A percentile compares a stretch with the other conserved stretches of the same genome.
phyloP scores from a whole-genome alignment of 2,888 invertebrate genomes.

The Meganola albula region DNA sequence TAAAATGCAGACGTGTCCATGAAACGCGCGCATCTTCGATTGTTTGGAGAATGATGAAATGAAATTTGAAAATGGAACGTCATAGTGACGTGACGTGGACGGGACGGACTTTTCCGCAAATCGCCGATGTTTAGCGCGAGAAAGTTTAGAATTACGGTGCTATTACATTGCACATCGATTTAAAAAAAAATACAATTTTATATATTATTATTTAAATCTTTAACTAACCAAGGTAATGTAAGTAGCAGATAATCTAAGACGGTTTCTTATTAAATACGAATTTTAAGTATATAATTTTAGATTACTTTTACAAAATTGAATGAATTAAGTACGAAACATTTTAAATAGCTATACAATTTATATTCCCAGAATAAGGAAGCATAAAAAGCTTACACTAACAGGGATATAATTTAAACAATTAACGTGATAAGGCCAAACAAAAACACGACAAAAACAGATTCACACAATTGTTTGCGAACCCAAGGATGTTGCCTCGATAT shows the following conservation, averaged over 20 bases:
- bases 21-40: conserved; percentile 44
- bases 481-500: conserved; percentile 44
- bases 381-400: too few species aligned
- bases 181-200: too few species aligned
- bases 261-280: too few species aligned
- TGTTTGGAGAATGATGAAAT: conserved; percentile 32
- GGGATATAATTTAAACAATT: conserved; percentile 13
- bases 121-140: conserved; percentile 10
- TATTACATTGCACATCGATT: too few species aligned
- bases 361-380: too few species aligned
- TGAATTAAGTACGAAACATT: too few species aligned
- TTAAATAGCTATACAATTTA: too few species aligned
- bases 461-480: conserved; percentile 34
- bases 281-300: too few species aligned
- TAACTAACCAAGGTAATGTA: too few species aligned
- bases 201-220: too few species aligned
- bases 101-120: conserved; percentile 15
- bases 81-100: conserved; percentile 14
- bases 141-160: conserved; percentile 16
- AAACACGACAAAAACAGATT: conserved; percentile 25
- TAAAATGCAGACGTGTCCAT: conserved; percentile 61
- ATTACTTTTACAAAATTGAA: too few species aligned
- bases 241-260: too few species aligned
- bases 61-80: conserved; percentile 34
- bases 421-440: conserved; percentile 17